phyloP scores from a whole-genome alignment of 2,113 vertebrate species.

The Petromus typicus region DNA sequence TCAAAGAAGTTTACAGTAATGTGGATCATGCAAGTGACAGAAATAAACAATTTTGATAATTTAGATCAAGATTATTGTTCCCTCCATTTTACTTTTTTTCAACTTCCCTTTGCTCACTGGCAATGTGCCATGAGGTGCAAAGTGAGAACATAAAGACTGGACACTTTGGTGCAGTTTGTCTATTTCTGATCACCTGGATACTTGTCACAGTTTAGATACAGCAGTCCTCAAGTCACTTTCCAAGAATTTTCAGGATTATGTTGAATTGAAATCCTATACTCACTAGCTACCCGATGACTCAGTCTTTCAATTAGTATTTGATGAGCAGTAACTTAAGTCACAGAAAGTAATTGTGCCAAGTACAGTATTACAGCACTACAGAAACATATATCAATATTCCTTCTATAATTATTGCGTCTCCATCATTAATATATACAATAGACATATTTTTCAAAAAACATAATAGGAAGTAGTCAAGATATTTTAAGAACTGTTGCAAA shows the following conservation, averaged over 20 bases:
- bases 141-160: slow-evolving; percentile 29
- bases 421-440: not conserved
- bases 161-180: not conserved
- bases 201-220: not conserved
- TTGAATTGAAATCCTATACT: not conserved
- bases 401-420: not conserved
- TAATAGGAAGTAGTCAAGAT: not conserved
- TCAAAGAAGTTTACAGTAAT: not conserved
- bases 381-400: not conserved
- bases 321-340: not conserved
- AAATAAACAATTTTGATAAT: not conserved
- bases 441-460: not conserved
- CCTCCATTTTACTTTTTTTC: not conserved
- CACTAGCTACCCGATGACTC: not conserved
- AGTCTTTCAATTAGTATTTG: not conserved
- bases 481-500: not conserved
- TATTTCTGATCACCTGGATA: not conserved
- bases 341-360: not conserved
- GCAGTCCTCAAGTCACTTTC: not conserved
- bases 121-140: not conserved
- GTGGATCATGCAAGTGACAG: not conserved
- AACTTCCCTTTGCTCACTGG: not conserved
- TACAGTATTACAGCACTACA: not conserved
- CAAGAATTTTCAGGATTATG: slow-evolving; percentile 11
- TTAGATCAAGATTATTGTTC: not conserved